A percentile compares a stretch with the other conserved stretches of the same genome.
phyloP scores from a whole-genome alignment of 2,888 invertebrate genomes.

The Andricus quercusramuli region DNA sequence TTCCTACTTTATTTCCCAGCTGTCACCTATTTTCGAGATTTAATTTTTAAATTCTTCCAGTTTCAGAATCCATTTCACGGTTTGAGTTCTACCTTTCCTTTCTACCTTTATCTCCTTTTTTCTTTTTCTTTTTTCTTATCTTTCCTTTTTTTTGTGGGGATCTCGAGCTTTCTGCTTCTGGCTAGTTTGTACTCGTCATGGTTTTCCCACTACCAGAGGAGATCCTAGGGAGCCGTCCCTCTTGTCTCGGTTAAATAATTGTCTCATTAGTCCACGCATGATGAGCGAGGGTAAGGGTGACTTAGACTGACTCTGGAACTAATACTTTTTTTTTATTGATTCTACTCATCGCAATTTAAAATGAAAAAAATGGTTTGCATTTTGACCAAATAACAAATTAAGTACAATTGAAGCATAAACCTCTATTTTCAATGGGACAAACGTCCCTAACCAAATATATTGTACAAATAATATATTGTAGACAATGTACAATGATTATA shows the following conservation, averaged over 20 bases:
- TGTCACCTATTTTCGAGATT: background rate
- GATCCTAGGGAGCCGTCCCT: slow-evolving; percentile 25
- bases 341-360: background rate
- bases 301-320: background rate
- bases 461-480: too few relatives aligned
- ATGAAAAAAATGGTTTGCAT: background rate
- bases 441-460: too few relatives aligned
- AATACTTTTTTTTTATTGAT: slow-evolving; percentile 1
- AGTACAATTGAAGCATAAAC: too few relatives aligned
- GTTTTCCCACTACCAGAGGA: slow-evolving; percentile 16
- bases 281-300: slow-evolving; percentile 4
- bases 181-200: slow-evolving; percentile 32
- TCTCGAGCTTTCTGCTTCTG: slow-evolving; percentile 15
- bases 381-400: too few relatives aligned
- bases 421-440: too few relatives aligned
- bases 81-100: background rate
- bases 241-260: slow-evolving; percentile 38
- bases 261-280: slow-evolving; percentile 35
- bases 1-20: background rate
- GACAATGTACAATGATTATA: too few relatives aligned
- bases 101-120: background rate
- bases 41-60: background rate
- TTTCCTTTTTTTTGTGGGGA: background rate
- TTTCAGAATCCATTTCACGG: background rate
- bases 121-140: background rate